Evolutionary conservation across 1,140 invertebrate species (phyloP), one percentile per base, ranked within the genome.

Genomic region (Lasioglossum albipes): DNA sequence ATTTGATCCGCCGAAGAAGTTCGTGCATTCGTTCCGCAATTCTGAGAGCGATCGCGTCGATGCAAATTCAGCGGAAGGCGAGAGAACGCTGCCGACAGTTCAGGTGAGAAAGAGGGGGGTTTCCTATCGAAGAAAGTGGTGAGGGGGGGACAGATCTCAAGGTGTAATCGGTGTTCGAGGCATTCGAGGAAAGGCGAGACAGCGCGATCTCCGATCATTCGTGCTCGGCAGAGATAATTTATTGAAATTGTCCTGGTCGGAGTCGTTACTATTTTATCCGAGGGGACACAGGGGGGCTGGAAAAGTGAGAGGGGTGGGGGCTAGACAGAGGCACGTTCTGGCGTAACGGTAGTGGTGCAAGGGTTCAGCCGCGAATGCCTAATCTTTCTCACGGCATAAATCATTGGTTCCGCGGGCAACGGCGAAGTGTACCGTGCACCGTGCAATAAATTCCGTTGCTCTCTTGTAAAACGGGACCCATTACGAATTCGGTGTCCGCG

Each of bases 361-460:
- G 62, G 62, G 62, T 72, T 62, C 68, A 62, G 36, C 67, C 64
- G 66, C 57, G 65, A 81, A 81, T 76, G 79, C 66, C 74, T 76
- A 77, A 77, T 76, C 65, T 76, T 81, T 81, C 74, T 81, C 74
- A 81, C 79, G 79, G 74, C 62, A 81, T 81, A 81, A 81, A 81
- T 81, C 74, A 81, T 81, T 68, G 65, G 74, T 54, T 27, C 65
- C 52, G 31, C 62, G 62, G 31, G 31, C 31, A 41, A 27, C 62
- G 62, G 61, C 62, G 62, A 65, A 20, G 62, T 65, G 62, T 65
- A 22, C 45, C 45, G 22, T 74, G 73, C n/a, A 42, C 18, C 18
- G 54, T n/a, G 75, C 67, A 76, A 81, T 81, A 81, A 81, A 81
- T 81, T 77, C 45, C 66, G 65, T 20, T n/a, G 31, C 45, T 16